Conservation (phyloP, 2,113 vertebrate species). For the Myotis davidii region DNA sequence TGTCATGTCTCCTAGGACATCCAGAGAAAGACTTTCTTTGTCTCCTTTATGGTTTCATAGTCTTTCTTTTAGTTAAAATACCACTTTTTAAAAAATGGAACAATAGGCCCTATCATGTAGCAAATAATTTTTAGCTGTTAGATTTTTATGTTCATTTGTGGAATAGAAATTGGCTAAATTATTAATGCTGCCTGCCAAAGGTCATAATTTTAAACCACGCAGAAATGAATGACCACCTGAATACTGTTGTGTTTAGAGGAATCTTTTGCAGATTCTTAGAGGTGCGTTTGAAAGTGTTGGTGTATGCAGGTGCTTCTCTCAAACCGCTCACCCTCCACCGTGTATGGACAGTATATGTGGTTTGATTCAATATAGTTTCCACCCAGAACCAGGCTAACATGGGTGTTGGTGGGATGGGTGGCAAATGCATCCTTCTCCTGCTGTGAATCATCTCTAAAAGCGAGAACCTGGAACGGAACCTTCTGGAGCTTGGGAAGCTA, state of each 20-base stretch:
- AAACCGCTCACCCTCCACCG: background rate
- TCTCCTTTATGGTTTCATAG: background rate
- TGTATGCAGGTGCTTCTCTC: background rate
- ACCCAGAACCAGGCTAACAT: background rate
- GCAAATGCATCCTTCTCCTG: background rate
- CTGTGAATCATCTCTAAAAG: background rate
- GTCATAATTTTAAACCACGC: background rate
- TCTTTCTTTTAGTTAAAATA: background rate
- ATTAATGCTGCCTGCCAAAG: background rate
- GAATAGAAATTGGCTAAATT: background rate
- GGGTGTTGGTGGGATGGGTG: background rate
- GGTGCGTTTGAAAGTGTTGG: background rate
- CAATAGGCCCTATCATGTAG: background rate
- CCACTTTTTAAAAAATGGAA: slow-evolving; percentile 18
- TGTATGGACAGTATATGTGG: background rate
- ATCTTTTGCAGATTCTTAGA: background rate
- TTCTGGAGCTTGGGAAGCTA: background rate
- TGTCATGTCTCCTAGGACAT: background rate
- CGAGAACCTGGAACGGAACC: background rate
- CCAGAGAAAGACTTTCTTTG: background rate
- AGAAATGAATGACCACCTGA: background rate
- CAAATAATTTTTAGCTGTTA: background rate
- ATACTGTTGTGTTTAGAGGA: background rate
- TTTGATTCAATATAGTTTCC: background rate
- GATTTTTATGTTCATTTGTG: background rate